Evolutionary conservation across 2,113 vertebrate genomes (phyloP).

Genomic region (Chionis minor): DNA sequence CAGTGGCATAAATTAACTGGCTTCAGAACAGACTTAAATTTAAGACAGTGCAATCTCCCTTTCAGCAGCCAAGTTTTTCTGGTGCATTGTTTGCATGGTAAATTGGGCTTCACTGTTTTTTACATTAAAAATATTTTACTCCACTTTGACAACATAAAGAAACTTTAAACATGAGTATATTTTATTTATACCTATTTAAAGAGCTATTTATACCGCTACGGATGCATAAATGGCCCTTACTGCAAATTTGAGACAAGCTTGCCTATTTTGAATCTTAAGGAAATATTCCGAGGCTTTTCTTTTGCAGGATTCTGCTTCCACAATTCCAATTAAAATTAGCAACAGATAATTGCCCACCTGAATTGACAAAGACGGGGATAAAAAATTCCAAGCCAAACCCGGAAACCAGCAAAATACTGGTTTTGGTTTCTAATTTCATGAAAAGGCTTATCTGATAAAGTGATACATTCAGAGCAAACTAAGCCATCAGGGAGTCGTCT

Average conservation of each 20-base stretch:
- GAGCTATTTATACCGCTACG: neutral
- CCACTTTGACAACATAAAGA: neutral
- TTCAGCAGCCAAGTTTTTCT: neutral
- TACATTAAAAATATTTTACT: neutral
- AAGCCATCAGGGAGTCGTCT: conserved; percentile 17
- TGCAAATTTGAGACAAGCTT: neutral
- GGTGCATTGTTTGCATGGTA: neutral
- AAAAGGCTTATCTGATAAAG: neutral
- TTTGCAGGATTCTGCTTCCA: neutral
- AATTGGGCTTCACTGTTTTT: neutral
- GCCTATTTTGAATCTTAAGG: neutral
- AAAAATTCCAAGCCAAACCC: conserved; percentile 9
- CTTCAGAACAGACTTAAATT: neutral
- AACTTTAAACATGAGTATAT: neutral
- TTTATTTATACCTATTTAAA: neutral
- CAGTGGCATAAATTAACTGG: neutral
- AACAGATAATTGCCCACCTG: conserved; percentile 4
- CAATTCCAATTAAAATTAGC: neutral
- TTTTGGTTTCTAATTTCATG: neutral
- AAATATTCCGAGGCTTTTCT: neutral
- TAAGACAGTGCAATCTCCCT: neutral
- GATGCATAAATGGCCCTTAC: neutral
- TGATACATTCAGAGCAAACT: neutral
- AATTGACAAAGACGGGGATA: neutral
- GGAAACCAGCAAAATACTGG: neutral